phyloP scores from a whole-genome alignment of 2,888 invertebrate genomes.

The Exephanes ischioxanthus region DNA sequence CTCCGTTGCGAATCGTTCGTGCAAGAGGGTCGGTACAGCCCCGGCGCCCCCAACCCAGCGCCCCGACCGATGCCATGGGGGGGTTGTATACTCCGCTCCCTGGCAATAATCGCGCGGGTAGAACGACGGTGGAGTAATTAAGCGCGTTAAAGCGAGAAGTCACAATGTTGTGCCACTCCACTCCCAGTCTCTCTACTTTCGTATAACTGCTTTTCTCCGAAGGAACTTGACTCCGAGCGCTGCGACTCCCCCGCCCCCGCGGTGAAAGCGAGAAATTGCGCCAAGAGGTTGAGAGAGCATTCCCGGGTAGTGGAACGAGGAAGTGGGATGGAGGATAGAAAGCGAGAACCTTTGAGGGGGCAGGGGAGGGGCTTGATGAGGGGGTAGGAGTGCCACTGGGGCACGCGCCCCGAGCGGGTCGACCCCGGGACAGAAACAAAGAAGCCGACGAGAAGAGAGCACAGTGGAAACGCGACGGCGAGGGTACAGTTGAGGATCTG shows the following conservation, averaged over 20 bases:
- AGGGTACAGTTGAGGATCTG: conserved; percentile 24
- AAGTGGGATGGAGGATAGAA: not conserved
- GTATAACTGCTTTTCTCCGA: conserved; percentile 54
- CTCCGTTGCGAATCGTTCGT: too few relatives aligned
- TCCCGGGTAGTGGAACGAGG: not conserved
- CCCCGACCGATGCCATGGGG: not conserved
- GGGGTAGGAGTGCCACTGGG: conserved; percentile 27
- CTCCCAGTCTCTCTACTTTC: conserved; percentile 64
- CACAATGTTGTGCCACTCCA: conserved; percentile 72
- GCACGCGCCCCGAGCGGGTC: conserved; percentile 72
- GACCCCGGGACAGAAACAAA: conserved; percentile 76
- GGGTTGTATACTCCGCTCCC: not conserved
- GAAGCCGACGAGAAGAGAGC: conserved; percentile 72
- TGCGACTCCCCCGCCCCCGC: conserved; percentile 6
- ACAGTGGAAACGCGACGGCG: conserved; percentile 68
- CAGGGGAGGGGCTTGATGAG: not conserved
- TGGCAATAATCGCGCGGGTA: conserved; percentile 57
- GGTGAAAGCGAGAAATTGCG: conserved; percentile 42
- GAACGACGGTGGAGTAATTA: conserved; percentile 77
- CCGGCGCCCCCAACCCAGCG: not conserved
- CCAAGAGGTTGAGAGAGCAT: conserved; percentile 2
- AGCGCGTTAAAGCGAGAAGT: conserved; percentile 73
- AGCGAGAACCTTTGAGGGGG: not conserved
- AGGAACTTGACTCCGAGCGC: conserved; percentile 53
- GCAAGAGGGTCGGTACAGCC: too few relatives aligned